Evolutionary conservation across 2,113 vertebrate genomes (phyloP), one percentile per base, ranked within the genome.

Genomic region (Nasalis larvatus): DNA sequence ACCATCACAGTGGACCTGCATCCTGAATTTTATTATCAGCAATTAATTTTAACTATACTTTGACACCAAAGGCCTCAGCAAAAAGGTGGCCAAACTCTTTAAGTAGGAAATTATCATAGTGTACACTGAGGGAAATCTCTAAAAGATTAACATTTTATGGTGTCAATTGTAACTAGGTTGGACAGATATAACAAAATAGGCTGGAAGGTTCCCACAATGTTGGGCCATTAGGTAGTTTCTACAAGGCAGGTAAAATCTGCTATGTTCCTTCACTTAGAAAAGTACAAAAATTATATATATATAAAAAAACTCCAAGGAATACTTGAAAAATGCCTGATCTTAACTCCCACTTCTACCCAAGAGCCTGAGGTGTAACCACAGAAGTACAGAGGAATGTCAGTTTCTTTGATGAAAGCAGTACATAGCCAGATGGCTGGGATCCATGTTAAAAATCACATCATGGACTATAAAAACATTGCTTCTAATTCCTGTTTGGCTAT

Each of bases 11-110:
- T 71, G 87, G 74, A 84, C 32, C 45, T 71, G 42, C 20, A 81
- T 35, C 74, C 86, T 95, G 89, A 76, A 66, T 95, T 97, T 95
- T 93, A 83, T 71, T 86, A 56, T 94, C 58, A 69, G 83, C n/a
- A 56, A 68, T 89, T 74, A 85, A 69, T 94, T 97, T 95, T 94
- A 88, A 93, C 89, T 94, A 89, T 17, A 91, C n/a, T 81, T 94
- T 78, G 90, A 97, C 95, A 69, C 80, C 86, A 93, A 96, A 89
- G 89, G 77, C 83, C 83, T 94, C 86, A 89, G 89, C 49, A 91
- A 94, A 84, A 69, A 60, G 45, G 66, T 17, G 56, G 77, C 66
- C 54, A 86, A 96, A 95, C 81, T 94, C 88, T 86, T 7, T 92
- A 92, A 84, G 81, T 49, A 95, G 85, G 69, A 95, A 91, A 91